Percentiles rank a stretch among this genome's conserved stretches.
phyloP scores from a whole-genome alignment of 2,113 vertebrate species.

The Oenanthe oenanthe region DNA sequence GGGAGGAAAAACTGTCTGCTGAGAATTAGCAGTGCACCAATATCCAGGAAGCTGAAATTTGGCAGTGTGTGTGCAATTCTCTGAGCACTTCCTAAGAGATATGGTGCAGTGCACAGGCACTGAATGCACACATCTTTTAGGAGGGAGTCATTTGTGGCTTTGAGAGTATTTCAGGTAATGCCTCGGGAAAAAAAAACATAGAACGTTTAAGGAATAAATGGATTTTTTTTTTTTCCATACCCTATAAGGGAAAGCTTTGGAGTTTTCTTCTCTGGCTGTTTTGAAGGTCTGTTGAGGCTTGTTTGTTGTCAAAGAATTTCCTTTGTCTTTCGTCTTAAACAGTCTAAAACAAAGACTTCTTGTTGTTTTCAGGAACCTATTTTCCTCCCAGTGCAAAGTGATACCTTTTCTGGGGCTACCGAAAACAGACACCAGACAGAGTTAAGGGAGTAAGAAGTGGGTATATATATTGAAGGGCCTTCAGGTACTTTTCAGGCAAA shows the following conservation, averaged over 20 bases:
- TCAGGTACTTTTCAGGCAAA: background rate
- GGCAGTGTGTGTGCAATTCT: background rate
- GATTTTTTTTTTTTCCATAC: background rate
- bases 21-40: conserved; percentile 6
- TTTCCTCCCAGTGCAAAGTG: background rate
- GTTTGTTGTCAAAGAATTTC: conserved; percentile 8
- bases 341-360: background rate
- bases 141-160: background rate
- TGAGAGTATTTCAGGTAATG: background rate
- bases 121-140: background rate
- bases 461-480: background rate
- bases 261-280: background rate
- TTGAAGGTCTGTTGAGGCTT: background rate
- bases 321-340: conserved; percentile 11
- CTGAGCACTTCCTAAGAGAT: background rate
- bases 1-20: background rate
- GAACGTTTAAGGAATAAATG: background rate
- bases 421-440: background rate
- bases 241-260: background rate
- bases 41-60: background rate
- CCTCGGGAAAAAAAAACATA: background rate
- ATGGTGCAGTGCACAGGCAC: accelerated
- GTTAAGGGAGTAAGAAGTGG: background rate
- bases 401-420: background rate
- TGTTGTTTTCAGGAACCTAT: background rate